Evolutionary conservation across 2,113 vertebrate species (phyloP), one percentile per base, ranked within the genome.

Genomic region (Progne subis): DNA sequence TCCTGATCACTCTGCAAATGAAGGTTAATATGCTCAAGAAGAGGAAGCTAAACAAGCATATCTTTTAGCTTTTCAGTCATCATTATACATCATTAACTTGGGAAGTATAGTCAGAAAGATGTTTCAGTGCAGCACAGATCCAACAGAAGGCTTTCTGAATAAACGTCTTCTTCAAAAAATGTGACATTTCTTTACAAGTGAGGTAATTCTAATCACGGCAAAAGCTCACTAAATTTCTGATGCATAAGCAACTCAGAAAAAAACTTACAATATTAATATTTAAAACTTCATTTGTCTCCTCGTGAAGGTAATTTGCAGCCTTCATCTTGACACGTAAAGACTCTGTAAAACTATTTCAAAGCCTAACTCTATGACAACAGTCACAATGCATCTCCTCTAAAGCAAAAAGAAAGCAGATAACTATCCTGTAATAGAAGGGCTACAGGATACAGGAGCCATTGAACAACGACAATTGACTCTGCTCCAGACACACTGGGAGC

Each of bases 281-380:
- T 59, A 94, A 83, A 84, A 75, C 34, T 67, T 94, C 28, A 70
- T 32, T 67, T 8, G 2, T 69, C 32, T 71, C 57, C 49, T 39
- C 39, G 24, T 68, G 64, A 92, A 95, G 68, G 65, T 82, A 81
- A 88, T 88, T 77, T 86, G 41, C 72, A 91, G 53, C 39, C 81
- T 84, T 95, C 77, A 49, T 43, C 68, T 88, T 83, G 72, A 81
- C 71, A 86, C 1, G 1, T 41, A 49, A 83, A 53, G 17, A 72
- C 26, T 53, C 55, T 34, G 11, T 59, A 39, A 88, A 86, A 80
- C 69, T 83, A 39, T 72, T 95, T 94, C 83, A 92, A 91, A 95
- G 71, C 50, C 71, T 52, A 52, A n/a, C 12, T 64, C 53, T 86
- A 17, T 56, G 37, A 91, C 60, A 86, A 86, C 43, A 86, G 50